Base-by-base conservation (phyloP, 30 jellyfish, hydroid and myxozoan genomes). In the Mastigias papua region DNA sequence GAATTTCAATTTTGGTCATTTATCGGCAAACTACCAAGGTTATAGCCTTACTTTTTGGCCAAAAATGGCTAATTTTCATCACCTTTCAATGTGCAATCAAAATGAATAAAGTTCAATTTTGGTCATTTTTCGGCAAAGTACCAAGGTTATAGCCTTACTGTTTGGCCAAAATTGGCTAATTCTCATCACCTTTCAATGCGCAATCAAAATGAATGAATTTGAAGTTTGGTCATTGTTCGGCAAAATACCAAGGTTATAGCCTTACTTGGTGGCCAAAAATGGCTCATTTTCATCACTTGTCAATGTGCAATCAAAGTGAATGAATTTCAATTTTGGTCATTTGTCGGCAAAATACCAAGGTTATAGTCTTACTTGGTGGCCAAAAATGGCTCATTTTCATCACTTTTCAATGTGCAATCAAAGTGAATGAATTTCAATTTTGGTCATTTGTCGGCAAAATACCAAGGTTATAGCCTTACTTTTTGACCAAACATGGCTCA, bases 31-130 rank as follows among this genome's bases (percentile, higher is more conserved):
- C 2, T 26, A 9, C 8, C 28, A 65, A 65, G 76, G 76, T 46
- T 65, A 65, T 65, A 65, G 76, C 76, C 50, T 65, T 65, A 32
- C 76, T 32, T 65, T 65, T 65, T 17, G 21, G 42, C 7, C 22
- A 25, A 65, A 65, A 65, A 26, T 26, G 76, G 19, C 34, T 32
- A 2, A 60, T 4, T 60, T 60, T 60, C n/a, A 7, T 20, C 31
- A 8, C 60, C 13, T 6, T 8, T 16, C 8, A n/a, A n/a, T n/a
- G n/a, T n/a, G 6, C 10, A 37, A 11, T 6, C 54, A 37, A 37
- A 37, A 37, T 3, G 11, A 3, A 6, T 37, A 11, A 11, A 37
- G 6, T 37, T 11, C 6, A 3, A 37, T 37, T 37, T 37, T 37
- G 54, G 10, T 37, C n/a, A 37, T 37, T 11, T 37, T 6, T 37